A percentile compares a stretch with the other conserved stretches of the same genome.
Conservation (phyloP, 2,113 vertebrate species). For the Lichenostomus cassidix region DNA sequence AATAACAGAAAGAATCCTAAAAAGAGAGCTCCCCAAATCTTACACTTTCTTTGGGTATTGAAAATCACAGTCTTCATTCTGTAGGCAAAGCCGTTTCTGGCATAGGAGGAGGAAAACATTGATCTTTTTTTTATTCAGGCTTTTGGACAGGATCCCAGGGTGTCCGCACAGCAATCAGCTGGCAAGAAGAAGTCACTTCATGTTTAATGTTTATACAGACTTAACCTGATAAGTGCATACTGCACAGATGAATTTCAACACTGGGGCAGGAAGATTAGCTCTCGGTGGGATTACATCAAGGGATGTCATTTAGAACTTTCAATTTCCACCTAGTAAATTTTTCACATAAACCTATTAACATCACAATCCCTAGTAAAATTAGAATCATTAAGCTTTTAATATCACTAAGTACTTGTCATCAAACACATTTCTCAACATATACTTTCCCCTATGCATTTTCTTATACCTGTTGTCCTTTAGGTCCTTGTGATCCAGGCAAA, state of each 20-base stretch:
- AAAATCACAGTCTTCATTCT: neutral
- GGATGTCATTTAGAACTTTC: neutral
- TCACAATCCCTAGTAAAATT: neutral
- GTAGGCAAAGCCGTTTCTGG: neutral
- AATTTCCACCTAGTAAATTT: neutral
- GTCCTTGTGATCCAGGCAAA: slow-evolving; percentile 79
- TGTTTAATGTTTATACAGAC: neutral
- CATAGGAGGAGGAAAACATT: neutral
- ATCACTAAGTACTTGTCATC: neutral
- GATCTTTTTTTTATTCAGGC: neutral
- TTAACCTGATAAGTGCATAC: neutral
- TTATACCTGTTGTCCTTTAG: slow-evolving; percentile 73
- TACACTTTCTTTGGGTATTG: neutral
- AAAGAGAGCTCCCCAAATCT: neutral
- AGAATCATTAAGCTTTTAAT: neutral
- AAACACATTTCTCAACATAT: neutral
- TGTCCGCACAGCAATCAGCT: neutral
- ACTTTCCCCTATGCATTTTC: neutral
- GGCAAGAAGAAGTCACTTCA: neutral
- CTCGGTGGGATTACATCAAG: neutral
- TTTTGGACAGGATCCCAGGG: neutral
- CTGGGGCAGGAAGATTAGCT: neutral
- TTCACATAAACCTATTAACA: neutral
- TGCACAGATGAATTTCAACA: neutral
- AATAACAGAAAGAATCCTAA: neutral